Conservation (phyloP, 2,113 vertebrate species). For the Cranoglanis bouderius region DNA sequence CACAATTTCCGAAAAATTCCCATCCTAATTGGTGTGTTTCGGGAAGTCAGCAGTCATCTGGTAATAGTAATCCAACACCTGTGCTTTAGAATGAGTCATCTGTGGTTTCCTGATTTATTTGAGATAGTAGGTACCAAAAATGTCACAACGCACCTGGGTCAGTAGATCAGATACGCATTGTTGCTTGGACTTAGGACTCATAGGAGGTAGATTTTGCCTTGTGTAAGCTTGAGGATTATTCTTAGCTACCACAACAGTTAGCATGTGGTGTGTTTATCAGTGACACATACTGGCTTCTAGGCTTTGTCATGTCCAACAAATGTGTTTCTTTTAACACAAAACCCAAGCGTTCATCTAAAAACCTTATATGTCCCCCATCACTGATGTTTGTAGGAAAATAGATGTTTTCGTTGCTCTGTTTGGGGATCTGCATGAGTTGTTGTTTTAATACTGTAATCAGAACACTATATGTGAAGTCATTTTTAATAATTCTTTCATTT, state of each 20-base stretch:
- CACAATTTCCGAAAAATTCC: neutral
- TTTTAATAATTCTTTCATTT: neutral
- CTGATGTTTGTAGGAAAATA: neutral
- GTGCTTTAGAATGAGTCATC: neutral
- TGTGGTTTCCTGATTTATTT: neutral
- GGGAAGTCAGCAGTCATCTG: neutral
- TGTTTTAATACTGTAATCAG: neutral
- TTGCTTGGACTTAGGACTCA: neutral
- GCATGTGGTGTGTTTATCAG: neutral
- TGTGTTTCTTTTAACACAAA: neutral
- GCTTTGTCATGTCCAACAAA: neutral
- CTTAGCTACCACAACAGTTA: neutral
- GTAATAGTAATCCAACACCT: neutral
- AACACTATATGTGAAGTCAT: neutral
- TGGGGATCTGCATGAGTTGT: neutral
- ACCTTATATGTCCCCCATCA: neutral
- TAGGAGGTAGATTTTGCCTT: neutral
- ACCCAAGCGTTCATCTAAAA: neutral
- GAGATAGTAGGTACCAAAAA: neutral
- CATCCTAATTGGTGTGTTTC: neutral
- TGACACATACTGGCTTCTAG: slow-evolving; percentile 1
- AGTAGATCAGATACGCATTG: neutral
- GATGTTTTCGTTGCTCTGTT: neutral
- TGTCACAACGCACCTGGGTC: neutral
- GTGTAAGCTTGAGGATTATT: neutral